phyloP scores from a whole-genome alignment of 2,888 invertebrate genomes.

The Dioctria linearis region DNA sequence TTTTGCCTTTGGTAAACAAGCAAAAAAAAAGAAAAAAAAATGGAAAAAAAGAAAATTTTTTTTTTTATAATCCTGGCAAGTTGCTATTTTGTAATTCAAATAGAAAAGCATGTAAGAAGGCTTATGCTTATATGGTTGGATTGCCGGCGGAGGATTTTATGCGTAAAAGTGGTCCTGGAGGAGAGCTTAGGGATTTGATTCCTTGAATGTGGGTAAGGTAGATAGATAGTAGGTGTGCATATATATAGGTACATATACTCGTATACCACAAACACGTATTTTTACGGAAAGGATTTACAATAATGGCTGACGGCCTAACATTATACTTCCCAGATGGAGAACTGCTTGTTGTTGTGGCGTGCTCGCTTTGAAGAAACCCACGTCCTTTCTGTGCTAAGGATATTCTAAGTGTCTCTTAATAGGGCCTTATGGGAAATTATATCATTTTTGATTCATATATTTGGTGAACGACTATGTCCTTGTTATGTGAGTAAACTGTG shows the following conservation, averaged over 20 bases:
- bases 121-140: background rate
- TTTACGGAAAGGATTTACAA: too few species aligned
- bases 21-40: too few species aligned
- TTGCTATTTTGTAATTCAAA: background rate
- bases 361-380: background rate
- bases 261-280: too few species aligned
- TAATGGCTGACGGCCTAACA: too few species aligned
- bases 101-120: background rate
- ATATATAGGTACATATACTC: too few species aligned
- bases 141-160: background rate
- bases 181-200: background rate
- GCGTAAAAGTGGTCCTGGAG: background rate
- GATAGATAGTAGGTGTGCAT: too few species aligned
- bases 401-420: background rate
- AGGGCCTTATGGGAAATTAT: background rate
- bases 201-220: too few species aligned
- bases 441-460: constrained; percentile 6
- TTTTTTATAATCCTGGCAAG: background rate
- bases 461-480: background rate
- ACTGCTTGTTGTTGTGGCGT: too few species aligned
- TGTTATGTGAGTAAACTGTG: background rate
- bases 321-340: too few species aligned
- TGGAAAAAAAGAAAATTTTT: too few species aligned
- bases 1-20: too few species aligned
- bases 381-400: background rate